Evolutionary conservation across 2,113 vertebrate genomes (phyloP).

Genomic region (Apeltes quadracus): DNA sequence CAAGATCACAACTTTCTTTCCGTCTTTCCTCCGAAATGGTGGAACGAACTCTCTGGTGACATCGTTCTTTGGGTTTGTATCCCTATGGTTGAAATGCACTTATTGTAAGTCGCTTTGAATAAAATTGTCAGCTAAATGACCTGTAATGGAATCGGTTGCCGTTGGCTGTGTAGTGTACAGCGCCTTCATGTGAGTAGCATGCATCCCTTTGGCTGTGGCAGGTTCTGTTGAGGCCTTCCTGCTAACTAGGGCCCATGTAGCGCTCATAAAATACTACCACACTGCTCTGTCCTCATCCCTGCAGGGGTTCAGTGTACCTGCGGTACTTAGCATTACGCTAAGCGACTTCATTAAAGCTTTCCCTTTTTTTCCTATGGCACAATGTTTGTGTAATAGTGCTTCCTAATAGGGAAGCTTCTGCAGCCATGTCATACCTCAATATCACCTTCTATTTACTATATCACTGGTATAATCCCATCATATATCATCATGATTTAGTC

Average conservation of each 20-base stretch:
- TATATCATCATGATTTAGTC: slow-evolving; percentile 26
- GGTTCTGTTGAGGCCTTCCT: background rate
- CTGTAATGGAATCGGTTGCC: too few relatives aligned
- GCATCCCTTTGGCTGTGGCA: background rate
- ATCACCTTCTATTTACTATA: slow-evolving; percentile 22
- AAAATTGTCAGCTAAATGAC: too few relatives aligned
- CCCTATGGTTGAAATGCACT: too few relatives aligned
- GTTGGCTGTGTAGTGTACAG: background rate
- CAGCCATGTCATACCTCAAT: background rate
- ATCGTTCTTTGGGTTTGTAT: too few relatives aligned
- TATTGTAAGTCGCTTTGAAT: too few relatives aligned
- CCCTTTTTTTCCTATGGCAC: slow-evolving; percentile 1
- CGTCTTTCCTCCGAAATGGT: too few relatives aligned
- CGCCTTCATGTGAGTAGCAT: background rate
- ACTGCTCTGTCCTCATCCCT: background rate
- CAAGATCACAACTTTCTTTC: too few relatives aligned
- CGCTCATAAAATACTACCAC: background rate
- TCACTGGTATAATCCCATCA: slow-evolving; percentile 41
- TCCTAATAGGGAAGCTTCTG: slow-evolving; percentile 14
- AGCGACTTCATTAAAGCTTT: slow-evolving; percentile 33
- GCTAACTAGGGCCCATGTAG: background rate
- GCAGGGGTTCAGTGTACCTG: background rate
- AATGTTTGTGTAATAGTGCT: background rate
- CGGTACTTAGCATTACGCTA: slow-evolving; percentile 7
- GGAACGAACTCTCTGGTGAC: too few relatives aligned